Evolutionary conservation across 2,113 vertebrate genomes (phyloP).

Genomic region (Limnothrissa miodon): DNA sequence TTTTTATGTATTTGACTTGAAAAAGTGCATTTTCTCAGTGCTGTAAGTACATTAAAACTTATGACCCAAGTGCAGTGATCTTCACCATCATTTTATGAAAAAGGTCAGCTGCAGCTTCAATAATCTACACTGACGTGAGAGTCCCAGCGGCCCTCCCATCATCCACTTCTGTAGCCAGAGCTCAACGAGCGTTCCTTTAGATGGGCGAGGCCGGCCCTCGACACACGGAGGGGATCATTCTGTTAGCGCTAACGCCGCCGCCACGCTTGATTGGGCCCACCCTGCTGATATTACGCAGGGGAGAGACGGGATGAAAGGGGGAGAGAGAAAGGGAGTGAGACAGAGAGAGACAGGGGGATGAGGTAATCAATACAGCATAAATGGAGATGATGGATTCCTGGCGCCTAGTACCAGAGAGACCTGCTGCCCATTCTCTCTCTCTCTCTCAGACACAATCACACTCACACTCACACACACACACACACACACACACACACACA

Average conservation of each 20-base stretch:
- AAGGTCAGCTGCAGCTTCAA: not conserved
- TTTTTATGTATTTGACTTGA: not conserved
- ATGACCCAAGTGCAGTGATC: not conserved
- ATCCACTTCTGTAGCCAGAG: not conserved
- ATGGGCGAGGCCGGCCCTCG: not conserved
- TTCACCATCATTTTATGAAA: not conserved
- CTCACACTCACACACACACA: too few relatives aligned
- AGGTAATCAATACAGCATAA: constrained; percentile 15
- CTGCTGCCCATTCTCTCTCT: not conserved
- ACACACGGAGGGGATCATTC: not conserved
- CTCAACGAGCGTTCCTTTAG: not conserved
- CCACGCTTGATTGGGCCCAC: not conserved
- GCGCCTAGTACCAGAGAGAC: not conserved
- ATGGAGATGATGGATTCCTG: constrained; percentile 13
- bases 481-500: not conserved
- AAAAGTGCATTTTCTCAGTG: not conserved
- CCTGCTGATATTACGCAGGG: not conserved
- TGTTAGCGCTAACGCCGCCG: not conserved
- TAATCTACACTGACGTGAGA: not conserved
- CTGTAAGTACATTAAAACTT: not conserved
- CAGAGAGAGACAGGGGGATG: not conserved
- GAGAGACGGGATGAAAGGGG: not conserved
- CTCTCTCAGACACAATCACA: too few relatives aligned
- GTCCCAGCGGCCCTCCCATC: not conserved
- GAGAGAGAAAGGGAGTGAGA: not conserved